phyloP scores from a whole-genome alignment of 2,797 vertebrate genomes.

The Silurus aristotelis region DNA sequence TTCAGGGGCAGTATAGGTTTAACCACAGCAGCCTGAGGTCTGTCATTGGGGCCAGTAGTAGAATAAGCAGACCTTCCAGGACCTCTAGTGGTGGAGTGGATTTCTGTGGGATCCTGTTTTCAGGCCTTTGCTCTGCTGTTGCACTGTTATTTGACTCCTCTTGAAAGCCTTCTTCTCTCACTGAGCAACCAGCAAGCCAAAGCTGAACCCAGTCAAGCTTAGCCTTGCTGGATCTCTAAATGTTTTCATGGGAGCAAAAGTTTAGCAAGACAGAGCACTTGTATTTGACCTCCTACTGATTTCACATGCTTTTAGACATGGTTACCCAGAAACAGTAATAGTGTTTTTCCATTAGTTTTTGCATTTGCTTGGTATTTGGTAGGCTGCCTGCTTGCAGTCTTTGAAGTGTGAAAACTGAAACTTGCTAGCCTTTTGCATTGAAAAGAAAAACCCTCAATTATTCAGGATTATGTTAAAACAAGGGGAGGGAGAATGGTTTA shows the following conservation, averaged over 20 bases:
- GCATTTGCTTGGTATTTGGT: conserved; percentile 31
- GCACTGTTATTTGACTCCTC: conserved; percentile 52
- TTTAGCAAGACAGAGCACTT: conserved; percentile 36
- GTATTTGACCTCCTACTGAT: conserved; percentile 43
- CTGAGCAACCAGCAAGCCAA: conserved; percentile 45
- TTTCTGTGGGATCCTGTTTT: conserved; percentile 52
- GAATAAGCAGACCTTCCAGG: conserved; percentile 56
- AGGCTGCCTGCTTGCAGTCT: conserved; percentile 34
- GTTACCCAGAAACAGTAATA: conserved; percentile 42
- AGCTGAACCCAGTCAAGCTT: conserved; percentile 48
- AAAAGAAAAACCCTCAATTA: conserved; percentile 28
- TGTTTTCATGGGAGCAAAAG: conserved; percentile 50
- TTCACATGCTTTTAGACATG: conserved; percentile 38
- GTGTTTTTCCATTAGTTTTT: conserved; percentile 40
- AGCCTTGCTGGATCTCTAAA: conserved; percentile 45
- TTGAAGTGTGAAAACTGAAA: conserved; percentile 46
- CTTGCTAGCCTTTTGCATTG: conserved; percentile 13
- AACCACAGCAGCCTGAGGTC: conserved; percentile 47
- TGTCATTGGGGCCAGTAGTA: conserved; percentile 32
- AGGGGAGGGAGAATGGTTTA: conserved; percentile 9
- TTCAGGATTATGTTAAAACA: conserved; percentile 42
- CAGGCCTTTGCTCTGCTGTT: conserved; percentile 36
- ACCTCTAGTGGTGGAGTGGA: conserved; percentile 55
- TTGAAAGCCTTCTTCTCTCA: conserved; percentile 49
- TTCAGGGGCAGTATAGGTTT: conserved; percentile 40